These are phyloP conservation scores for Sisor rabdophorus DNA, from an alignment of 2,113 vertebrate genomes.

Conservation along the genomic window DNA sequence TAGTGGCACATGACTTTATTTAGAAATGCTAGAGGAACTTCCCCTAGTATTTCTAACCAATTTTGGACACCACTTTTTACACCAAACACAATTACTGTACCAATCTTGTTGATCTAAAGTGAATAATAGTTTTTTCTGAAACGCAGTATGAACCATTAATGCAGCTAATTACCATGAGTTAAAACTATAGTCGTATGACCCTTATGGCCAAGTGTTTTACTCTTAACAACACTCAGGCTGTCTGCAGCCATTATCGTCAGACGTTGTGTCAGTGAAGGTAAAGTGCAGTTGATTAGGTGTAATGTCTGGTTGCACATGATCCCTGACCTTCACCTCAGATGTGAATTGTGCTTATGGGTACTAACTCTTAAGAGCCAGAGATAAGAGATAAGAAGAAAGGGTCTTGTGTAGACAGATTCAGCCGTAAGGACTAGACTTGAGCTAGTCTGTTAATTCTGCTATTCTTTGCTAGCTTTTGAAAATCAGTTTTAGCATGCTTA, in stretches of 20 bases:
- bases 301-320: constrained; percentile 40
- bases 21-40: too few species aligned
- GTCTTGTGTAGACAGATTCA: constrained; percentile 27
- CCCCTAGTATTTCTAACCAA: neutral
- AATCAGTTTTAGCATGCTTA: neutral
- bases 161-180: neutral
- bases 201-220: neutral
- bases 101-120: too few species aligned
- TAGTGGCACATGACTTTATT: neutral
- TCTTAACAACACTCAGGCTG: constrained; percentile 3
- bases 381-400: constrained; percentile 35
- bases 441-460: constrained; percentile 9
- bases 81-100: neutral
- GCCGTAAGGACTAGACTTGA: constrained; percentile 28
- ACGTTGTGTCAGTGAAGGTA: constrained; percentile 25
- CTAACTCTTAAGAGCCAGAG: constrained; percentile 30
- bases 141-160: neutral
- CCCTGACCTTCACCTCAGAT: constrained; percentile 58
- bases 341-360: constrained; percentile 57
- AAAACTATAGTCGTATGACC: neutral
- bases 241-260: constrained; percentile 34
- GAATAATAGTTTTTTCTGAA: neutral
- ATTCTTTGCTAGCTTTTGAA: neutral
- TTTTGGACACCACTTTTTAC: neutral
- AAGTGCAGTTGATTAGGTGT: constrained; percentile 30